These are phyloP conservation scores for Drosophila nr. perissopoda DNA, from an alignment of 2,888 invertebrate species.

Conservation along the genomic window DNA sequence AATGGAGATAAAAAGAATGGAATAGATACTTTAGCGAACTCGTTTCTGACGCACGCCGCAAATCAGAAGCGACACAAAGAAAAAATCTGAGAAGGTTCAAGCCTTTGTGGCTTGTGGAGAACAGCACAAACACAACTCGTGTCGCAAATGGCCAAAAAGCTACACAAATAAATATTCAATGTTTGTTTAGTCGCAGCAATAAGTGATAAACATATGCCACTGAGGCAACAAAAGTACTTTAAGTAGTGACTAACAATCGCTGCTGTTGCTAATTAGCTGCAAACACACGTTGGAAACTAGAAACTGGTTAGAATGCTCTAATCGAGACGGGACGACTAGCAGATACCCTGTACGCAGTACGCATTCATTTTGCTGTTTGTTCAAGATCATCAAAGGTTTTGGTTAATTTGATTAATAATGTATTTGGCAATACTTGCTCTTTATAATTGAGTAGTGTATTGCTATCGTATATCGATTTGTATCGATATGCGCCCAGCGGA, in stretches of 20 bases:
- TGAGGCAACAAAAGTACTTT: constrained; percentile 2
- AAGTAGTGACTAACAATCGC: constrained; percentile 27
- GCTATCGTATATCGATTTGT: neutral
- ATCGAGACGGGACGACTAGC: neutral
- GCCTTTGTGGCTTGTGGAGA: constrained; percentile 10
- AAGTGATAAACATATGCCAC: constrained; percentile 17
- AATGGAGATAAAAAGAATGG: constrained; percentile 6
- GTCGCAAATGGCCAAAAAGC: constrained; percentile 28
- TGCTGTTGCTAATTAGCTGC: constrained; percentile 59
- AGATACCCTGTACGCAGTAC: neutral
- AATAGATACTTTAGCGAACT: neutral
- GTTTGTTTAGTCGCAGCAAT: constrained; percentile 11
- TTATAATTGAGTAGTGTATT: neutral
- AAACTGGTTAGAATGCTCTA: neutral
- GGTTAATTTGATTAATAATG: neutral
- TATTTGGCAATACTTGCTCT: neutral
- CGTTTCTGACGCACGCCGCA: constrained; percentile 21
- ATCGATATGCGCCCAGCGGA: neutral
- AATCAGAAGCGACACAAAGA: neutral
- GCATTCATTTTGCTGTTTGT: neutral
- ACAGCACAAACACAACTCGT: constrained; percentile 29
- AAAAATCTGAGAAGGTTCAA: neutral
- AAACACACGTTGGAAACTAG: constrained; percentile 10
- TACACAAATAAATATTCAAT: constrained; percentile 17
- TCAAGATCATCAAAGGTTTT: neutral